A percentile compares a stretch with the other conserved stretches of the same genome.
Evolutionary conservation across 2,113 vertebrate species (phyloP).

Genomic region (Morone saxatilis): DNA sequence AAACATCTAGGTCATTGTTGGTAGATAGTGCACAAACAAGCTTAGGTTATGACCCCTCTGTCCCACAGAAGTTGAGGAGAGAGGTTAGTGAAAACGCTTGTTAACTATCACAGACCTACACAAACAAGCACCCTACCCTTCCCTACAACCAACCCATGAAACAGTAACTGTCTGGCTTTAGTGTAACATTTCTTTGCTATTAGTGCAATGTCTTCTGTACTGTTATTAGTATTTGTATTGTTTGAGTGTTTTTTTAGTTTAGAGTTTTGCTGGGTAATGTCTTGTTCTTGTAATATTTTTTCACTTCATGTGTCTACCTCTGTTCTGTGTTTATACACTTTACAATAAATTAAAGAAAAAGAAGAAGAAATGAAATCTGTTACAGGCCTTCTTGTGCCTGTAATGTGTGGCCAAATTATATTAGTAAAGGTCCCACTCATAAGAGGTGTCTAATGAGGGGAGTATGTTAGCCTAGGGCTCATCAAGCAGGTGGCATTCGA

Average conservation of each 20-base stretch:
- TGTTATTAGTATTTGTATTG: background rate
- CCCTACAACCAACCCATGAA: too few species aligned
- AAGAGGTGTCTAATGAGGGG: constrained; percentile 23
- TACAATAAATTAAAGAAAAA: too few species aligned
- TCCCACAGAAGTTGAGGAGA: background rate
- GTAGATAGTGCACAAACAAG: constrained; percentile 15
- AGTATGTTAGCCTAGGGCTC: constrained; percentile 35
- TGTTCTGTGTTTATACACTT: too few species aligned
- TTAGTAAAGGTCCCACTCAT: constrained; percentile 13
- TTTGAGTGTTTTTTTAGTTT: background rate
- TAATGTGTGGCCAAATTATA: constrained; percentile 10
- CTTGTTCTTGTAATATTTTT: too few species aligned
- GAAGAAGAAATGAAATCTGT: background rate
- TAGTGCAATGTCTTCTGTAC: too few species aligned
- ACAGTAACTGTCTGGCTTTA: too few species aligned
- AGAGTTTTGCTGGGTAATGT: too few species aligned
- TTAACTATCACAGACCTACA: background rate
- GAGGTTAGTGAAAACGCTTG: background rate
- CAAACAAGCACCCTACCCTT: background rate
- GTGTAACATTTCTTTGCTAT: too few species aligned
- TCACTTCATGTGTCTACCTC: too few species aligned
- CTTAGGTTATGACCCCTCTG: background rate
- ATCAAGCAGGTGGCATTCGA: constrained; percentile 51
- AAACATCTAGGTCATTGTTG: constrained; percentile 18
- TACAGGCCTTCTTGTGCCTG: background rate